A percentile compares a stretch with the other conserved stretches of the same genome.
Conservation (phyloP, 2,113 vertebrate species). For the Otus sunia region DNA sequence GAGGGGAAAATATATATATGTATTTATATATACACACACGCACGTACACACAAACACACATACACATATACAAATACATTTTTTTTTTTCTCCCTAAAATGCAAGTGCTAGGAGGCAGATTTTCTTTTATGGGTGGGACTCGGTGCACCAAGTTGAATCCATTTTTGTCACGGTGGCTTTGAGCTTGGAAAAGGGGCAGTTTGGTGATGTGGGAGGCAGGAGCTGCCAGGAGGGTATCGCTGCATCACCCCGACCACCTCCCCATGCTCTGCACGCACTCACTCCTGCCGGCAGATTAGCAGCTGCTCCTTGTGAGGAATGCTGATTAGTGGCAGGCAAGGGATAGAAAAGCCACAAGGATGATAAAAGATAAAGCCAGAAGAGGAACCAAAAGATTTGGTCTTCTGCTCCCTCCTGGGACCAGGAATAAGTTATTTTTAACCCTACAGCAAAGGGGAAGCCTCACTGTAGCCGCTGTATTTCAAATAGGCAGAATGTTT, state of each 20-base stretch:
- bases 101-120: neutral
- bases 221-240: neutral
- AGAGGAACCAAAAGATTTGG: conserved; percentile 14
- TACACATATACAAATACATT: neutral
- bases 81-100: neutral
- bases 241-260: neutral
- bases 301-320: conserved; percentile 46
- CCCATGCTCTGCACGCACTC: neutral
- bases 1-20: conserved; percentile 51
- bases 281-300: neutral
- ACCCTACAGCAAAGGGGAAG: neutral
- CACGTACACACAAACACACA: neutral
- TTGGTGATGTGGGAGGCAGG: neutral
- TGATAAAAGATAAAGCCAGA: conserved; percentile 41
- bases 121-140: neutral
- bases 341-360: conserved; percentile 42
- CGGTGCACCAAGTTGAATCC: fast-evolving
- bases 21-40: conserved; percentile 45
- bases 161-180: fast-evolving
- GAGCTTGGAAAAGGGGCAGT: neutral
- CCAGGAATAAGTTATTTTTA: neutral
- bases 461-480: fast-evolving
- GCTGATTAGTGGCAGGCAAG: conserved; percentile 56
- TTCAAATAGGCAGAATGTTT: neutral
- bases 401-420: neutral